A percentile compares a stretch with the other conserved stretches of the same genome.
phyloP scores from a whole-genome alignment of 35 echinoderm and acorn worm species.

The Amphiura filiformis region DNA sequence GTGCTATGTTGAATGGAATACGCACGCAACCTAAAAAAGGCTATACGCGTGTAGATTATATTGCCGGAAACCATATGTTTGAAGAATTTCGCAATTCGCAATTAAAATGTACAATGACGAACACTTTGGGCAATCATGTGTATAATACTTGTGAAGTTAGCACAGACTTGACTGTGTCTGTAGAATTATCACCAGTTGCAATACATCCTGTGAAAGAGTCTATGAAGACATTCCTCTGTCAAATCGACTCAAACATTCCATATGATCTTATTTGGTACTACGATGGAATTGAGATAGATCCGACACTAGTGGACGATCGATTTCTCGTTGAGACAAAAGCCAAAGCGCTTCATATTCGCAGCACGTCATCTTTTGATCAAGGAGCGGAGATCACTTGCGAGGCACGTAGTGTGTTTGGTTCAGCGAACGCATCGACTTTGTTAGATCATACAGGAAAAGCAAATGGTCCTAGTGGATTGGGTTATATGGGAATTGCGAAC shows the following conservation, averaged over 20 bases:
- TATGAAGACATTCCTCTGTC: not conserved
- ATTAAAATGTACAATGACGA: not conserved
- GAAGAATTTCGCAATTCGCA: not conserved
- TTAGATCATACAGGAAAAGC: not conserved
- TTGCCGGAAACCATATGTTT: not conserved
- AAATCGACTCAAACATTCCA: constrained; percentile 10
- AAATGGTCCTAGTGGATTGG: not conserved
- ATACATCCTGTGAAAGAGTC: not conserved
- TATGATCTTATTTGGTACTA: constrained; percentile 22
- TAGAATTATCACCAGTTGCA: not conserved
- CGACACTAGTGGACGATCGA: not conserved
- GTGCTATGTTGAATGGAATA: not conserved
- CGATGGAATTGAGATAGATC: not conserved
- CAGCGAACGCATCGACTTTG: not conserved
- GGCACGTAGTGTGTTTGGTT: not conserved
- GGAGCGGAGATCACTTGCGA: not conserved
- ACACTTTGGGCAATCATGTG: not conserved
- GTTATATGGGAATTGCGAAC: not conserved
- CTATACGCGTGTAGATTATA: not conserved
- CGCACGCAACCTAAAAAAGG: not conserved
- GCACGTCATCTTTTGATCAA: not conserved
- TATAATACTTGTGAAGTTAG: not conserved
- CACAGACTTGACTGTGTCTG: not conserved
- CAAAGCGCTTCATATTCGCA: not conserved
- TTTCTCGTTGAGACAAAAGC: constrained; percentile 17